A percentile compares a stretch with the other conserved stretches of the same genome.
Conservation (phyloP, 2,113 vertebrate species). For the Heterochromis multidens region DNA sequence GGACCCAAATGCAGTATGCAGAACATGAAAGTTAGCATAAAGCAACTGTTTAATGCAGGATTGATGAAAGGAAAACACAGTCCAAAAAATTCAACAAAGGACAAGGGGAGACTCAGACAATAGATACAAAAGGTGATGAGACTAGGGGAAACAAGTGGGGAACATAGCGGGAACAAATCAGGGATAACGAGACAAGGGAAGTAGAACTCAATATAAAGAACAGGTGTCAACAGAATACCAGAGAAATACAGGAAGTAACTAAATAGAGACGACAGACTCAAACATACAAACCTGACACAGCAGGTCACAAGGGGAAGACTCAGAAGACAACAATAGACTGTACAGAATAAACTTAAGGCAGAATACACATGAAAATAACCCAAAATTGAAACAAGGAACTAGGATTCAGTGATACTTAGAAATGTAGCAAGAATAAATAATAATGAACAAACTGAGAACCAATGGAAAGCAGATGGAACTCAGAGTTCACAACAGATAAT, state of each 20-base stretch:
- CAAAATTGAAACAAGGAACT: not conserved
- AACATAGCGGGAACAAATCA: not conserved
- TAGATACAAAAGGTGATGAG: not conserved
- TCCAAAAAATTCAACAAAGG: not conserved
- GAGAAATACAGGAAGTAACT: not conserved
- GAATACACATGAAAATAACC: not conserved
- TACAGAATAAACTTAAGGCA: not conserved
- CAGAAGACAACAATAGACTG: not conserved
- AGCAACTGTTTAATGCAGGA: not conserved
- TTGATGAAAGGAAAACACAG: not conserved
- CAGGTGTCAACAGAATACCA: not conserved
- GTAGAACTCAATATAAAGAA: rapidly evolving
- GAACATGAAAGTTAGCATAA: not conserved
- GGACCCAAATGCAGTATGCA: not conserved
- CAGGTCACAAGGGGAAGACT: not conserved
- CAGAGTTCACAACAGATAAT: no score
- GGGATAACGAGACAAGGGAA: not conserved
- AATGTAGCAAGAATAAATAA: not conserved
- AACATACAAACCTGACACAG: no score
- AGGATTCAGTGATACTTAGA: not conserved
- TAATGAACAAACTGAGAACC: not conserved
- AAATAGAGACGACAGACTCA: not conserved
- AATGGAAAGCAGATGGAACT: no score
- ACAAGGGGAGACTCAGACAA: not conserved
- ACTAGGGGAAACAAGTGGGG: not conserved